Percentiles rank a stretch among this genome's conserved stretches.
These are phyloP conservation scores for Apostichopus parvimensis DNA, from an alignment of 35 echinoderm and acorn worm genomes.

Conservation along the genomic window DNA sequence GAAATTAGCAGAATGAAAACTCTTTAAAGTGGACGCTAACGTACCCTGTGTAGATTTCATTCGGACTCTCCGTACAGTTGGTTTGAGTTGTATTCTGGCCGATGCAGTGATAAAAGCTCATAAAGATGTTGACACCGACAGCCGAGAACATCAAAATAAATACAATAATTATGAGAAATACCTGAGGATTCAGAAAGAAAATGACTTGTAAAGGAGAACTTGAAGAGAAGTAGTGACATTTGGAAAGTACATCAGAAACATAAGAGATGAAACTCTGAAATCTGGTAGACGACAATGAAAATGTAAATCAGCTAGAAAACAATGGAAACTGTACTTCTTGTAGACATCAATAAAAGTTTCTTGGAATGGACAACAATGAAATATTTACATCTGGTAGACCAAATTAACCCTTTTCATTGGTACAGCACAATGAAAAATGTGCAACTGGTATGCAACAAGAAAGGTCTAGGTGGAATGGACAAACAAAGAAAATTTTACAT, in stretches of 20 bases:
- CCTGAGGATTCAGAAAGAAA: constrained; percentile 37
- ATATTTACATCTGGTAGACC: no score
- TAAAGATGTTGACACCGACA: constrained; percentile 85
- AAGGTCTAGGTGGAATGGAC: no score
- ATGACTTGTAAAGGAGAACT: neutral
- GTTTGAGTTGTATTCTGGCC: constrained; percentile 26
- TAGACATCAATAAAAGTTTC: no score
- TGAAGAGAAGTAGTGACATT: no score
- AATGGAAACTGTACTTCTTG: no score
- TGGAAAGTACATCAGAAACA: neutral
- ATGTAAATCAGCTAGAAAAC: no score
- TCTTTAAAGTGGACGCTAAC: neutral
- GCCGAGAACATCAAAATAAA: constrained; percentile 96
- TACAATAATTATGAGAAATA: constrained; percentile 84
- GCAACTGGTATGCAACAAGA: no score
- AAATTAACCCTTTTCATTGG: no score
- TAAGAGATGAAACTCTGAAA: neutral
- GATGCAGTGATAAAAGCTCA: constrained; percentile 74
- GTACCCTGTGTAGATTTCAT: constrained; percentile 75
- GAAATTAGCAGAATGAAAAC: no score
- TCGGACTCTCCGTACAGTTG: constrained; percentile 58
- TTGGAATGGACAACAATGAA: no score
- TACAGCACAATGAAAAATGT: no score
- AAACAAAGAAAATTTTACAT: no score
- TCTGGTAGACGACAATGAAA: neutral